These are phyloP conservation scores for Cathartes aura DNA, from an alignment of 2,113 vertebrate genomes.

Conservation along the genomic window DNA sequence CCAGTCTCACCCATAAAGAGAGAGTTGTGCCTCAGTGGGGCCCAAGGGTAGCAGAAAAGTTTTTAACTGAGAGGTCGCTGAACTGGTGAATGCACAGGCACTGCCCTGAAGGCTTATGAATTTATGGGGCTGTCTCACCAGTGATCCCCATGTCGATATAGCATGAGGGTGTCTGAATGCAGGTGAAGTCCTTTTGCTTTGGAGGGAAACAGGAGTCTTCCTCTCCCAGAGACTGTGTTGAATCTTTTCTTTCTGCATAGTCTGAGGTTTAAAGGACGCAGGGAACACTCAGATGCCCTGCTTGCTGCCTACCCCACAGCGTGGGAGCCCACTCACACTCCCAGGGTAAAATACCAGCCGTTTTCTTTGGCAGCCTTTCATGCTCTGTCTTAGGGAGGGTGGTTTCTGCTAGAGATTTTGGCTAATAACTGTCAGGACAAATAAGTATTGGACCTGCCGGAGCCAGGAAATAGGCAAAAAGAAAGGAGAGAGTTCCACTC, in stretches of 20 bases:
- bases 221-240: too few relatives aligned
- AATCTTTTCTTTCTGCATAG: fast-evolving
- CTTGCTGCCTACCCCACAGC: fast-evolving
- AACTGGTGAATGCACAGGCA: background rate
- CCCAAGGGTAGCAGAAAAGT: fast-evolving
- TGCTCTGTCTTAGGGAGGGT: background rate
- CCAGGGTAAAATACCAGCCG: background rate
- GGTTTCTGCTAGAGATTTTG: background rate
- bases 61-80: background rate
- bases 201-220: background rate
- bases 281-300: background rate
- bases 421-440: background rate
- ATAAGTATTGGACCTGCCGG: background rate
- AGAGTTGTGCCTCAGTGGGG: fast-evolving
- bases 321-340: fast-evolving
- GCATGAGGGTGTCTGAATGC: fast-evolving
- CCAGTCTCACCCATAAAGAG: fast-evolving
- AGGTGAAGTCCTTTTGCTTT: background rate
- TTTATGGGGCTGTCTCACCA: background rate
- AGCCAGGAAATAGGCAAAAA: background rate
- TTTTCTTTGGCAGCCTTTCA: background rate
- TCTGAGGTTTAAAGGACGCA: background rate
- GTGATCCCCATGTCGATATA: fast-evolving
- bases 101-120: background rate
- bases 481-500: background rate